Evolutionary conservation across 2,113 vertebrate species (phyloP), one percentile per base, ranked within the genome.

Genomic region (Ivindomyrus marchei): DNA sequence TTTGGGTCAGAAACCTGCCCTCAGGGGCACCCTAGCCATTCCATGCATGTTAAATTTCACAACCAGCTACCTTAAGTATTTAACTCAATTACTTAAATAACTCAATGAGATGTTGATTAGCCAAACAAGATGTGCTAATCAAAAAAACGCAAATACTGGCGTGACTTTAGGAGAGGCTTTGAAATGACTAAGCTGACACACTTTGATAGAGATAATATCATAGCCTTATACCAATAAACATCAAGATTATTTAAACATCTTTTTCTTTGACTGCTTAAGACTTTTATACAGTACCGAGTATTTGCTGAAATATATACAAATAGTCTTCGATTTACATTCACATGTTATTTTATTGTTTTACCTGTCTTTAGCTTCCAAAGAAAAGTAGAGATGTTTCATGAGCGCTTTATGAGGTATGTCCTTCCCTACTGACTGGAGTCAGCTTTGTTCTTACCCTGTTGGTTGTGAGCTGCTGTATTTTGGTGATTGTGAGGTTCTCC

Each of bases 341-440:
- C 36, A 39, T 21, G 19, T 27, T 17, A 56, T 45, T 11, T 53
- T 11, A 11, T 24, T 86, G 21, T 83, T 21, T 90, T 53, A 39
- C 46, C 7, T 2, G 56, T 90, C 56, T 85, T 3, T 92, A 99
- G 98, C 66, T 98, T 99, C 94, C 97, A 98, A 94, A 96, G 96
- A 19, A 97, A 97, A 0, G 97, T 96, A 0, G 97, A 99, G 88
- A 93, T 96, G 77, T 98, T 98, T 90, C 97, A 97, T 0, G 97
- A 97, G 19, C 92, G 93, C 8, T 95, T 96, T 0, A 88, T 93
- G 0, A 92, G 74, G 74, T 80, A 80, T 8, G 74, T 80, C 74
- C 31, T 80, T 80, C 74, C 42, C 36, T 42, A 42, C 36, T 80
- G 74, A 42, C 74, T 7, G 74, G 13, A 7, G 36, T 5, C 13